Evolutionary conservation across 2,797 vertebrate species (phyloP).

Genomic region (Ceryle rudis): DNA sequence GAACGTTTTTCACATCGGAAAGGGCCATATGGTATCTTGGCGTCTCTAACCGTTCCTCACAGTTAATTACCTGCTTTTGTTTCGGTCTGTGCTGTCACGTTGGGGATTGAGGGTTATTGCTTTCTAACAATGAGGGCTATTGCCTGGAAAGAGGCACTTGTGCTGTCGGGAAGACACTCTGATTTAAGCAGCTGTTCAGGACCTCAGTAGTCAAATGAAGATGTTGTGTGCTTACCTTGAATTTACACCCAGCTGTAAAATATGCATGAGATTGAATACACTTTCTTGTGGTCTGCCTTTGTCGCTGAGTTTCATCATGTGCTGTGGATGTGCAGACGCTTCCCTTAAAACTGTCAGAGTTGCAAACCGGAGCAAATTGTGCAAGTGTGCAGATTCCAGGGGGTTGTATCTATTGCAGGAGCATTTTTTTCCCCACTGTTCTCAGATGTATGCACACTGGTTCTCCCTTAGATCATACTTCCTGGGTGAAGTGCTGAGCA

Average conservation of each 20-base stretch:
- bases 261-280: accelerated
- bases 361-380: not conserved
- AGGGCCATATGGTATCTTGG: slow-evolving; percentile 19
- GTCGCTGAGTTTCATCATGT: not conserved
- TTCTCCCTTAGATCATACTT: not conserved
- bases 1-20: not conserved
- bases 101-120: not conserved
- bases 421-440: not conserved
- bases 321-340: not conserved
- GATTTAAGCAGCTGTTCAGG: not conserved
- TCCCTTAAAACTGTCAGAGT: not conserved
- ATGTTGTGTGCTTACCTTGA: not conserved
- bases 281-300: not conserved
- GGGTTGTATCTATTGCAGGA: not conserved
- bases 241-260: not conserved
- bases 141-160: not conserved
- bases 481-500: slow-evolving; percentile 22
- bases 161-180: not conserved
- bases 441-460: accelerated
- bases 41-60: not conserved
- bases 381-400: slow-evolving; percentile 46
- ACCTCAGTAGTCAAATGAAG: not conserved
- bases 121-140: not conserved
- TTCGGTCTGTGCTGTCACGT: not conserved
- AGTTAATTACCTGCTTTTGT: slow-evolving; percentile 49